phyloP scores from a whole-genome alignment of 2,113 vertebrate species.

The Lichenostomus cassidix region DNA sequence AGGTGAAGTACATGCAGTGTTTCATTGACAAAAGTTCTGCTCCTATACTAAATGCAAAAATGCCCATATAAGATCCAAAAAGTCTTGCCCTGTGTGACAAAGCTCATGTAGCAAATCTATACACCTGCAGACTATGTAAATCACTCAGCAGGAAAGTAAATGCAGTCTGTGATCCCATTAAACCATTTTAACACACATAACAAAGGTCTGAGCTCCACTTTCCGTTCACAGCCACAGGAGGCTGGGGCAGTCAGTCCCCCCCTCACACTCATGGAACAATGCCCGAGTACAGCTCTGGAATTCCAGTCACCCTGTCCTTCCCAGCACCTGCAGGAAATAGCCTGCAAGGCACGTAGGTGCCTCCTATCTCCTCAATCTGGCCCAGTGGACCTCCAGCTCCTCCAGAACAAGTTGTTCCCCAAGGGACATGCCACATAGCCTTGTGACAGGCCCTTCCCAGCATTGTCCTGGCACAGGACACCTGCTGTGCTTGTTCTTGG shows the following conservation, averaged over 20 bases:
- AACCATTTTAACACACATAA: neutral
- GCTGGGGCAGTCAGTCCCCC: rapidly evolving
- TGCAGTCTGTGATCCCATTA: neutral
- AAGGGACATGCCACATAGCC: rapidly evolving
- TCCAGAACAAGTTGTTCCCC: neutral
- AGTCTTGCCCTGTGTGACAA: neutral
- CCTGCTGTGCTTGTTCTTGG: neutral
- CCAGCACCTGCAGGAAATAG: rapidly evolving
- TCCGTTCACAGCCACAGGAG: neutral
- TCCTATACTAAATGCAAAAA: neutral
- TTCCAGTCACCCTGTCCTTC: neutral
- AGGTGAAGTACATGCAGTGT: neutral
- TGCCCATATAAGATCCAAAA: rapidly evolving
- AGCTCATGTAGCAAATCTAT: neutral
- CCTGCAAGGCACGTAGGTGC: neutral
- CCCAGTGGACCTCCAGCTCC: rapidly evolving
- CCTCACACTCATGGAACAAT: rapidly evolving
- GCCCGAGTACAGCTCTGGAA: too few species aligned
- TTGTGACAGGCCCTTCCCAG: neutral
- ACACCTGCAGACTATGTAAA: neutral
- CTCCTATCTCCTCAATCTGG: neutral
- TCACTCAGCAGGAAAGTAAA: neutral
- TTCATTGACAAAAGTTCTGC: neutral
- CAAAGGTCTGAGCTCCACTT: neutral
- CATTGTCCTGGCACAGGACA: rapidly evolving